A percentile compares a stretch with the other conserved stretches of the same genome.
Evolutionary conservation across 1,140 invertebrate species (phyloP).

Genomic region (Helicoverpa zea): DNA sequence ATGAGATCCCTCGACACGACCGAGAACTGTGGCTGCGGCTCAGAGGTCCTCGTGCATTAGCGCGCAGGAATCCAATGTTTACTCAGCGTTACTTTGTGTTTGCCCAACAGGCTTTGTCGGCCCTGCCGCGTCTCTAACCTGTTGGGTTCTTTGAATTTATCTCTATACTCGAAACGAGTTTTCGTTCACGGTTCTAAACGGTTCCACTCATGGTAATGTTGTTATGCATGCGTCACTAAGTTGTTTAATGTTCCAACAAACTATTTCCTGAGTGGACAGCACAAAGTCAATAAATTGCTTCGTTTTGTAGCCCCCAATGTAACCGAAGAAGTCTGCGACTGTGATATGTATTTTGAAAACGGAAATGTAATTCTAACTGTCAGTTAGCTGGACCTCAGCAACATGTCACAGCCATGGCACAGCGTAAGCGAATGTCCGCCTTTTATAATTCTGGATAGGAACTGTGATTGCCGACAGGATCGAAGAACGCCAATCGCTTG

Average conservation of each 20-base stretch:
- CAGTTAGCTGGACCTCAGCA: constrained; percentile 24
- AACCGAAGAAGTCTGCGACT: constrained; percentile 25
- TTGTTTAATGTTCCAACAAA: constrained; percentile 39
- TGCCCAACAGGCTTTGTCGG: constrained; percentile 66
- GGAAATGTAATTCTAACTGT: constrained; percentile 52
- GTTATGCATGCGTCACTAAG: constrained; percentile 28
- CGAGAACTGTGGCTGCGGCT: constrained; percentile 19
- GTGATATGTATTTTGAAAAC: constrained; percentile 40
- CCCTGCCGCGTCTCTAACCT: constrained; percentile 61
- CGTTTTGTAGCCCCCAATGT: constrained; percentile 50
- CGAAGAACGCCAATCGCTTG: constrained; percentile 51
- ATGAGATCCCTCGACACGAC: constrained; percentile 18
- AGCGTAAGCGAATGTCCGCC: not conserved
- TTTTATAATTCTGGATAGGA: not conserved
- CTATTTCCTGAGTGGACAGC: constrained; percentile 22
- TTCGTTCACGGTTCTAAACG: constrained; percentile 44
- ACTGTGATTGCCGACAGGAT: constrained; percentile 2
- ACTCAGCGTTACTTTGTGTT: constrained; percentile 67
- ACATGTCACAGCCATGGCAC: constrained; percentile 19
- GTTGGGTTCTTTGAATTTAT: constrained; percentile 61
- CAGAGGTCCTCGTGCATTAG: constrained; percentile 63
- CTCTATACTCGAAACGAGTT: constrained; percentile 35
- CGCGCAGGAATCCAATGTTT: constrained; percentile 68
- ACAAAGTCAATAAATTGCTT: constrained; percentile 47
- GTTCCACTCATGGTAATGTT: constrained; percentile 23